Evolutionary conservation across 2,797 vertebrate species (phyloP).

Genomic region (Pipistrellus pygmaeus): DNA sequence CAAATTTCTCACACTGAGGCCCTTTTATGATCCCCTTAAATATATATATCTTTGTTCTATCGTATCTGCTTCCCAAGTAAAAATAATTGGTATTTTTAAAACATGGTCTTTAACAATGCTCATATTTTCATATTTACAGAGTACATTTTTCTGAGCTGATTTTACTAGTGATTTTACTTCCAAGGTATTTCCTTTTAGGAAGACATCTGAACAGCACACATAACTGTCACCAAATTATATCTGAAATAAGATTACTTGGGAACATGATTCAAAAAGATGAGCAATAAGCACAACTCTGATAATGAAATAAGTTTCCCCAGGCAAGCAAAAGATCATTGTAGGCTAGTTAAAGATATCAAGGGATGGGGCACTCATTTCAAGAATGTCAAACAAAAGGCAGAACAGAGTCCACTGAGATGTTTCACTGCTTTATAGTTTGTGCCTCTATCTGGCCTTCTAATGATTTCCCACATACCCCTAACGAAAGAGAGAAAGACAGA

Average conservation of each 20-base stretch:
- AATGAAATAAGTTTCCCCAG: constrained; percentile 62
- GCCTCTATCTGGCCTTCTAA: neutral
- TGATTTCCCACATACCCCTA: neutral
- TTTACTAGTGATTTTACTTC: constrained; percentile 67
- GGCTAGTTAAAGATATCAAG: constrained; percentile 79
- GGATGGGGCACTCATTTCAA: constrained; percentile 67
- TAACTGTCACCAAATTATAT: neutral
- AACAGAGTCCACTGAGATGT: neutral
- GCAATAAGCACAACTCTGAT: constrained; percentile 47
- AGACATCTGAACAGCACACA: constrained; percentile 25
- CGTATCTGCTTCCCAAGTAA: neutral
- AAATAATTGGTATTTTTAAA: constrained; percentile 30
- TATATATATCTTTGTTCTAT: neutral
- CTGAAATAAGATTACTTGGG: constrained; percentile 55
- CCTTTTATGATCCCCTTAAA: neutral
- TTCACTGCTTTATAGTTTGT: neutral
- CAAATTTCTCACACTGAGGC: constrained; percentile 17
- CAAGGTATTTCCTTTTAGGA: constrained; percentile 66
- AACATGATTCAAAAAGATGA: constrained; percentile 70
- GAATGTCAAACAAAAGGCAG: constrained; percentile 29
- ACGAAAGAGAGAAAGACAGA: neutral
- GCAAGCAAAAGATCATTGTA: constrained; percentile 61
- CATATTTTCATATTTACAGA: constrained; percentile 58
- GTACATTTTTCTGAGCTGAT: constrained; percentile 43
- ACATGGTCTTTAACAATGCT: neutral